Evolutionary conservation across 2,113 vertebrate species (phyloP).

Genomic region (Mus pahari): DNA sequence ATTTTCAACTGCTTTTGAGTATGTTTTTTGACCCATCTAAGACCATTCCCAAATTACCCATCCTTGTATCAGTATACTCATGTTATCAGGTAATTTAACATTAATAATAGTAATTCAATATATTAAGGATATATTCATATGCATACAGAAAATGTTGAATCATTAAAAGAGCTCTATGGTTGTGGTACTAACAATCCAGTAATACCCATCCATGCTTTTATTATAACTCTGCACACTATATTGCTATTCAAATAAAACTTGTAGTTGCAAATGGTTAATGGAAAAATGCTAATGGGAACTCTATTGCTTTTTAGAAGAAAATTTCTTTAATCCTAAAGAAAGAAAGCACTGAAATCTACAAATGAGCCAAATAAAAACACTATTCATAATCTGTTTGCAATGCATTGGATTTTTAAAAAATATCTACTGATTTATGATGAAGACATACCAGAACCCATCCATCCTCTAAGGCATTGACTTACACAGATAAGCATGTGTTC

Average conservation of each 20-base stretch:
- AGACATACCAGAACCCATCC: background rate
- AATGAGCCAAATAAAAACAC: constrained; percentile 23
- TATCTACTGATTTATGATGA: background rate
- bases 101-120: constrained; percentile 36
- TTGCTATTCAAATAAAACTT: constrained; percentile 39
- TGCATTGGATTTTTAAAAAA: background rate
- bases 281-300: constrained; percentile 43
- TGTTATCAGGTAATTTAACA: constrained; percentile 5
- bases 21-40: background rate
- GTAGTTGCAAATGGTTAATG: background rate
- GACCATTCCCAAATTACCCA: background rate
- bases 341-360: background rate
- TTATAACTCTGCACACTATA: constrained; percentile 2
- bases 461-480: background rate
- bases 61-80: background rate
- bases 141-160: background rate
- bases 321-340: constrained; percentile 5
- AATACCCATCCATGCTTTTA: background rate
- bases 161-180: background rate
- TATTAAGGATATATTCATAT: constrained; percentile 13
- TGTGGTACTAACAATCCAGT: background rate
- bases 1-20: constrained; percentile 25
- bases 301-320: constrained; percentile 1
- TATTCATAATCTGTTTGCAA: background rate
- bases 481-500: background rate